A percentile compares a stretch with the other conserved stretches of the same genome.
Evolutionary conservation across 2,888 invertebrate genomes (phyloP).

Genomic region (Galerucella pusilla): DNA sequence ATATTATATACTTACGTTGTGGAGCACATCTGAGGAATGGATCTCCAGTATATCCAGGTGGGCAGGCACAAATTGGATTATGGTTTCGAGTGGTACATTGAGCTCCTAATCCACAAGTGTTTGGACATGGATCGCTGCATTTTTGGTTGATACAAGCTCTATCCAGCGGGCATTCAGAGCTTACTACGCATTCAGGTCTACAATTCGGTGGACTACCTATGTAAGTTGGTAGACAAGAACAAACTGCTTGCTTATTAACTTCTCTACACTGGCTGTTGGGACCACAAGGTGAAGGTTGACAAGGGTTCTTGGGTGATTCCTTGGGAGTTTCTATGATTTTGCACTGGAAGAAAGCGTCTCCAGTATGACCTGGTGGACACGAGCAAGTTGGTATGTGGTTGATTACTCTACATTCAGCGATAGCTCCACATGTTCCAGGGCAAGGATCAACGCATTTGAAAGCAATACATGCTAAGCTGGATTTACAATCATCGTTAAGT

Average conservation of each 20-base stretch:
- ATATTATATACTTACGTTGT: constrained; percentile 69
- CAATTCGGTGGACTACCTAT: constrained; percentile 84
- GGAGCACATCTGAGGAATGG: constrained; percentile 82
- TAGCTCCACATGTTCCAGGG: constrained; percentile 83
- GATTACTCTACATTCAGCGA: constrained; percentile 82
- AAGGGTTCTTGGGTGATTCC: constrained; percentile 71
- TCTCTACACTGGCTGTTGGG: constrained; percentile 87
- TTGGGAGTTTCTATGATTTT: constrained; percentile 68
- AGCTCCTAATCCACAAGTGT: constrained; percentile 87
- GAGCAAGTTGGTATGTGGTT: constrained; percentile 83
- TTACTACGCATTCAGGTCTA: constrained; percentile 88
- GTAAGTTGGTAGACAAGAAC: constrained; percentile 84
- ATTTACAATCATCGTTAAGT: constrained; percentile 79
- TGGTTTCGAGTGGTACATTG: constrained; percentile 86
- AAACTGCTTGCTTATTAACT: constrained; percentile 83
- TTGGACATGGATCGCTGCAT: constrained; percentile 89
- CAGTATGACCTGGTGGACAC: constrained; percentile 80
- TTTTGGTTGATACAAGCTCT: constrained; percentile 87
- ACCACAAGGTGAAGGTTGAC: constrained; percentile 87
- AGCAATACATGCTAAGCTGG: constrained; percentile 79
- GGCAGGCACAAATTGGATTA: constrained; percentile 89
- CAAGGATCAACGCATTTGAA: constrained; percentile 89
- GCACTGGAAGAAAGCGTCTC: constrained; percentile 86
- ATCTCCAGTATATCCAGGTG: constrained; percentile 86
- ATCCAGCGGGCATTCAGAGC: constrained; percentile 84